These are phyloP conservation scores for Ormyrus rosae DNA, from an alignment of 2,888 invertebrate genomes.

Conservation along the genomic window DNA sequence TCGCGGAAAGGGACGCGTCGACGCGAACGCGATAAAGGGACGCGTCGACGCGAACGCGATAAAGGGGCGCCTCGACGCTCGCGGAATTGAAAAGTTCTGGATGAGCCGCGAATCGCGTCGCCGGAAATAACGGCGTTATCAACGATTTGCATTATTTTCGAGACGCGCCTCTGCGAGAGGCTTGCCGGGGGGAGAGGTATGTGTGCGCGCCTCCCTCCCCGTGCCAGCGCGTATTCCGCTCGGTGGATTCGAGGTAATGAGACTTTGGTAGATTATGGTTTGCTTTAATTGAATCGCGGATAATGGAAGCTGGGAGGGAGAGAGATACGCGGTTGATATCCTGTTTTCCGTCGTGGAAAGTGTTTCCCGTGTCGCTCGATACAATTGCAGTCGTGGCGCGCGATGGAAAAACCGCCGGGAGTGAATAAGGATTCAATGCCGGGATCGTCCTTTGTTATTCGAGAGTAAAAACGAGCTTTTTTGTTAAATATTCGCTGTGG, in stretches of 20 bases:
- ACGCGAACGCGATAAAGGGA: too few species aligned
- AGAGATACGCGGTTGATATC: background rate
- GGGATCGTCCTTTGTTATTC: too few species aligned
- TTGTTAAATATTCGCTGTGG: too few species aligned
- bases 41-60: too few species aligned
- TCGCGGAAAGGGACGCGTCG: too few species aligned
- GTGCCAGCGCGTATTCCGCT: background rate
- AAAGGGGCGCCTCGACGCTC: too few species aligned
- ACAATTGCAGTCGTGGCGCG: too few species aligned
- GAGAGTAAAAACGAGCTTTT: too few species aligned
- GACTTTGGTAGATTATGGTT: background rate
- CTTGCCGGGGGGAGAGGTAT: background rate
- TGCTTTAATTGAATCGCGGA: constrained; percentile 22
- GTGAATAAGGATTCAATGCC: too few species aligned
- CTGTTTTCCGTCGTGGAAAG: background rate
- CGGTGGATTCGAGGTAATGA: background rate
- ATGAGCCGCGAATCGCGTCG: background rate
- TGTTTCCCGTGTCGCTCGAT: background rate
- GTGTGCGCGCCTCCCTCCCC: background rate
- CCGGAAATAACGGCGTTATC: too few species aligned
- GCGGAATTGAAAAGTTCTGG: constrained; percentile 17
- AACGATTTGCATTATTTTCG: too few species aligned
- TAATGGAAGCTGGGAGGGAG: constrained; percentile 2
- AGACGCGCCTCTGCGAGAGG: background rate
- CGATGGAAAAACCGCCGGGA: too few species aligned